Base-by-base conservation (phyloP, 2,113 vertebrate species). In the Lutjanus erythropterus region DNA sequence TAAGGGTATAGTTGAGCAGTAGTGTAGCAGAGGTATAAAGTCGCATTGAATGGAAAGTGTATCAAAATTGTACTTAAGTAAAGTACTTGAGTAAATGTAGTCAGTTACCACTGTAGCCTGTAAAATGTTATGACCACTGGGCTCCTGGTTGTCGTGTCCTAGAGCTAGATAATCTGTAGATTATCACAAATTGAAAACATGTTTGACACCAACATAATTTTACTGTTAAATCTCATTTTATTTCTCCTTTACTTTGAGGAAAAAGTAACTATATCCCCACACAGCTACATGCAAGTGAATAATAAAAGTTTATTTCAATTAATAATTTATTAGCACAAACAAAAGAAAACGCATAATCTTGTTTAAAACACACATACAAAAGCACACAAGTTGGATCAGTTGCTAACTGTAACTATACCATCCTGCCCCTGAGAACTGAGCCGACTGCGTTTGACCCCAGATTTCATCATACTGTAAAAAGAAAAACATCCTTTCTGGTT, bases 391-490 rank as follows among this genome's bases (percentile, higher is more conserved):
- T 39, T 14, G 6, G 6, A 19, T 16, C 5, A 7, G 31, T 35
- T 50, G 15, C 11, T 18, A 31, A 59, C 9, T 1, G 0, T 18
- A 77, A 27, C 15, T 31, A n/a, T n/a, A 53, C 19, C 18, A 3
- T 19, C 27, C 12, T 67, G 33, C 15, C 21, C 21, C 29, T 65
- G 55, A 80, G 66, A 83, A 47, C 29, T 71, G 5, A 11, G 9
- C 23, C 29, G 9, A 31, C 44, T 77, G 61, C 19, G 23, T 46
- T 35, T 84, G 18, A 77, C 62, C 18, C 2, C 37, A 64, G 44
- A 76, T 79, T 83, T 80, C 67, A 58, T 64, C 59, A 71, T 21
- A 27, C 15, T 53, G 39, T n/a, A 11, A 50, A 75, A 71, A 66
- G 9, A 31, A 16, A 67, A 39, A 74, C 44, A 59, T 73, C 53